A percentile compares a stretch with the other conserved stretches of the same genome.
Evolutionary conservation across 2,888 invertebrate genomes (phyloP).

Genomic region (Leucania comma): DNA sequence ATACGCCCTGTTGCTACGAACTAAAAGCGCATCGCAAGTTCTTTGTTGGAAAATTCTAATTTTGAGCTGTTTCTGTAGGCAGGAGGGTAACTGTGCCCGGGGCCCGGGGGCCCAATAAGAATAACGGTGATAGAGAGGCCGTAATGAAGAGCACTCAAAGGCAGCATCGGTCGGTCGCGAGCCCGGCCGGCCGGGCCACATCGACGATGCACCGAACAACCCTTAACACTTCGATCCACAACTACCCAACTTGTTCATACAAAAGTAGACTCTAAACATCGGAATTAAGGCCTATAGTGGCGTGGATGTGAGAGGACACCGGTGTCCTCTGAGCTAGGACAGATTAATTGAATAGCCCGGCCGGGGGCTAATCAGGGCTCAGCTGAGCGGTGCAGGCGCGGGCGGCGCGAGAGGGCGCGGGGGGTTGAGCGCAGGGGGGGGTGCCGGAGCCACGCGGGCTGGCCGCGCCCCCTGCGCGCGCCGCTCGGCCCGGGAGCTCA

Average conservation of each 20-base stretch:
- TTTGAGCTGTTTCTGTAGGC: slow-evolving; percentile 54
- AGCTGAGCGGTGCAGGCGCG: slow-evolving; percentile 86
- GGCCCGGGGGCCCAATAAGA: slow-evolving; percentile 77
- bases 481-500: slow-evolving; percentile 89
- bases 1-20: slow-evolving; percentile 17
- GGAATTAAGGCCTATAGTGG: too few relatives aligned
- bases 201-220: slow-evolving; percentile 86
- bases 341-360: slow-evolving; percentile 90
- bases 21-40: slow-evolving; percentile 29
- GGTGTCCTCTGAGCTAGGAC: too few relatives aligned
- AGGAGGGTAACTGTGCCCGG: slow-evolving; percentile 62
- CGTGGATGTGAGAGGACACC: too few relatives aligned
- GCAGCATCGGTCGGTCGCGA: slow-evolving; percentile 72
- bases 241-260: too few relatives aligned
- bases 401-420: slow-evolving; percentile 44
- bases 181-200: slow-evolving; percentile 74
- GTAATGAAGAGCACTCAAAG: slow-evolving; percentile 86
- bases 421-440: slow-evolving; percentile 58
- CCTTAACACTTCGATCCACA: too few relatives aligned
- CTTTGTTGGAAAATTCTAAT: slow-evolving; percentile 70
- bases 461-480: slow-evolving; percentile 92
- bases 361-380: slow-evolving; percentile 89
- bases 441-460: slow-evolving; percentile 89
- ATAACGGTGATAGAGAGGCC: slow-evolving; percentile 80
- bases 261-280: too few relatives aligned